These are phyloP conservation scores for Aphelinus certus DNA, from an alignment of 1,140 invertebrate species.

Conservation along the genomic window DNA sequence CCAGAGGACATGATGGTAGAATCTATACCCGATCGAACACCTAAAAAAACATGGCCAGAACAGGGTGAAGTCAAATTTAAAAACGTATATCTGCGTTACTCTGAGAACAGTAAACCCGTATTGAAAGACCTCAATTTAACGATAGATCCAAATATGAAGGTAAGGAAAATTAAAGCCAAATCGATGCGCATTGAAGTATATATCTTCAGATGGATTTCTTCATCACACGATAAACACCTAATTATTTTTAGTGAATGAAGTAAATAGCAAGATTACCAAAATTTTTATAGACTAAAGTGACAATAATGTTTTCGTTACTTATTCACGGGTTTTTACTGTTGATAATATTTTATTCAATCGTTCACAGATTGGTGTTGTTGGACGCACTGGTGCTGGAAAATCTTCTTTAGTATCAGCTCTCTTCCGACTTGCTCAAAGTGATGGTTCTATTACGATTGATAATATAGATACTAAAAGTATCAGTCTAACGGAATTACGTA, in stretches of 20 bases:
- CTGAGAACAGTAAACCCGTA: constrained; percentile 4
- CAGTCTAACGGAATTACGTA: background rate
- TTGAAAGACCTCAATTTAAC: constrained; percentile 25
- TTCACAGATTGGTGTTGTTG: constrained; percentile 27
- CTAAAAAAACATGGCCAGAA: constrained; percentile 69
- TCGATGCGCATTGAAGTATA: constrained; percentile 65
- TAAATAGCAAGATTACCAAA: constrained; percentile 21
- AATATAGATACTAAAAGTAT: background rate
- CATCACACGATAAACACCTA: constrained; percentile 68
- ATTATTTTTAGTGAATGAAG: constrained; percentile 77
- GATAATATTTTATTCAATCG: constrained; percentile 53
- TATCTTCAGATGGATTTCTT: constrained; percentile 71
- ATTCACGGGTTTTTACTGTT: constrained; percentile 44
- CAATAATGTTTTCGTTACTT: no score
- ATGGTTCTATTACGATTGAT: constrained; percentile 16
- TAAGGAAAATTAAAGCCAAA: constrained; percentile 64
- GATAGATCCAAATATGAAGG: constrained; percentile 18
- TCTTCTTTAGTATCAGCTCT: constrained; percentile 14
- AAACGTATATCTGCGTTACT: constrained; percentile 14
- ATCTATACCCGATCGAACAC: constrained; percentile 61
- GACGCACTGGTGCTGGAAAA: constrained; percentile 32
- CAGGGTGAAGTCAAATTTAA: constrained; percentile 14
- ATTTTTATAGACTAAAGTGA: no score
- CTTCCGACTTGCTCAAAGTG: constrained; percentile 12
- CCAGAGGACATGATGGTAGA: constrained; percentile 65